These are phyloP conservation scores for Hucho hucho DNA, from an alignment of 2,113 vertebrate genomes.

Conservation along the genomic window DNA sequence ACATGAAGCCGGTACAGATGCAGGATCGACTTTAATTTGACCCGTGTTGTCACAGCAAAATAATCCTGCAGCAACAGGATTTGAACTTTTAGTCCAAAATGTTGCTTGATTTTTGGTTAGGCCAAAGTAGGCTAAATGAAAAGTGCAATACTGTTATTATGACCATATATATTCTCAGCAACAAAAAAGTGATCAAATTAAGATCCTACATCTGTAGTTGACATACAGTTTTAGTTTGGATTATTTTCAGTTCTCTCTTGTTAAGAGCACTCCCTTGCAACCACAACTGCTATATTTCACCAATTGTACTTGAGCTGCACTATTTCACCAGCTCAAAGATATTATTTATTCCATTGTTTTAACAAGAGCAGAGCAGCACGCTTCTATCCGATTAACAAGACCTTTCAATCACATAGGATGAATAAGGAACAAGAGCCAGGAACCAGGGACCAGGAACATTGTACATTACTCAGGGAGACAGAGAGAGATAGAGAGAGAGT, in stretches of 20 bases:
- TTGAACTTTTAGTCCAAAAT: no score
- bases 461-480: slow-evolving; percentile 1
- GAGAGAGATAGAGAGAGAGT: slow-evolving; percentile 57
- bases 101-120: no score
- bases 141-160: no score
- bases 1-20: no score
- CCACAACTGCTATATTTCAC: not conserved
- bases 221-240: no score
- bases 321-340: not conserved
- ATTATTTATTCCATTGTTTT: slow-evolving; percentile 2
- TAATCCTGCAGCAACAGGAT: no score
- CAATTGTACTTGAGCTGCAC: not conserved
- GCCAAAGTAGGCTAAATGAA: no score
- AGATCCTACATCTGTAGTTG: no score
- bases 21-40: no score
- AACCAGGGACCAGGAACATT: slow-evolving; percentile 46
- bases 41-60: no score
- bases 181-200: no score
- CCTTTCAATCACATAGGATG: slow-evolving; percentile 84
- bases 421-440: slow-evolving; percentile 75
- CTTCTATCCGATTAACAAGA: slow-evolving; percentile 86
- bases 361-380: slow-evolving; percentile 75
- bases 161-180: no score
- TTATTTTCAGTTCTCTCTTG: not conserved
- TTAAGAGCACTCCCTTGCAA: not conserved